A percentile compares a stretch with the other conserved stretches of the same genome.
Conservation (phyloP, 2,797 vertebrate species). For the Macropus fuliginosus region DNA sequence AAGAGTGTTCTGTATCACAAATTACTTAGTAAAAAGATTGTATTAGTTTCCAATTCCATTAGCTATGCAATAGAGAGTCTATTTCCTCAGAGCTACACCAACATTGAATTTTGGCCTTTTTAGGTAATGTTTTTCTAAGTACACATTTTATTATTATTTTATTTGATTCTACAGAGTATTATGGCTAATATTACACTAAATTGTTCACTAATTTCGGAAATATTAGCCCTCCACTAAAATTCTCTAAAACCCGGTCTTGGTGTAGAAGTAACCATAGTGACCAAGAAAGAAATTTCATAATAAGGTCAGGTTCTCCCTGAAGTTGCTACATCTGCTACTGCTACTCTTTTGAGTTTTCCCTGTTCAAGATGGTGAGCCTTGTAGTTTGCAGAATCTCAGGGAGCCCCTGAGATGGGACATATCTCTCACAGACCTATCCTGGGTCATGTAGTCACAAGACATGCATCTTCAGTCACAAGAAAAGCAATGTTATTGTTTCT, state of each 20-base stretch:
- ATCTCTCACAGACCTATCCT: too few species aligned
- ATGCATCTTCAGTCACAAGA: too few species aligned
- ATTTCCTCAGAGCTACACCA: neutral
- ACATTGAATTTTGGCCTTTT: neutral
- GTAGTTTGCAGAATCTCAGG: too few species aligned
- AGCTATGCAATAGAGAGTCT: neutral
- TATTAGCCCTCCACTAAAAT: neutral
- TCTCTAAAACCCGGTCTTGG: neutral
- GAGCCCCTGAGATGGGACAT: too few species aligned
- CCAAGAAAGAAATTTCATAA: too few species aligned
- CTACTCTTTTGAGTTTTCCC: too few species aligned
- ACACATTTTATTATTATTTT: neutral
- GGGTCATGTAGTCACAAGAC: too few species aligned
- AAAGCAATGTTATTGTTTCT: too few species aligned
- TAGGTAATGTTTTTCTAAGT: neutral
- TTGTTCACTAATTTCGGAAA: neutral
- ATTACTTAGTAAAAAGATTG: neutral
- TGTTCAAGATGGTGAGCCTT: too few species aligned
- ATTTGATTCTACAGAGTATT: neutral
- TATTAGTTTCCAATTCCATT: neutral
- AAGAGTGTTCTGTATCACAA: neutral
- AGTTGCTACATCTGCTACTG: too few species aligned
- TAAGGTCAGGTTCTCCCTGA: too few species aligned
- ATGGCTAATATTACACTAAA: neutral
- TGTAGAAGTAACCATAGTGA: neutral